Percentiles rank a stretch among this genome's conserved stretches.
Conservation (phyloP, 2,888 invertebrate genomes). For the Cheilosia vernalis region DNA sequence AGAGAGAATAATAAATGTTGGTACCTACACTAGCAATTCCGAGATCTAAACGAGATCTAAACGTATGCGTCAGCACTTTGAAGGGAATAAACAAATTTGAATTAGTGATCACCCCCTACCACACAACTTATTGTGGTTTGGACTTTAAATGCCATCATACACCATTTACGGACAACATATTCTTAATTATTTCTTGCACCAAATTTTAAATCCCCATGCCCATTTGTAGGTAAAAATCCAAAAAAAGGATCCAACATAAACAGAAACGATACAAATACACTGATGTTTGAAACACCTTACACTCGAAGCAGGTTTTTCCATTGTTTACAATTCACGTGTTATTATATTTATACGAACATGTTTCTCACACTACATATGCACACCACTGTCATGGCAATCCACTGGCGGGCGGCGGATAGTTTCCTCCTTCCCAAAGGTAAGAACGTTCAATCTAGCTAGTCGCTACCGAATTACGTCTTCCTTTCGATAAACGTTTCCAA, state of each 20-base stretch:
- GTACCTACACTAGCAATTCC: no score
- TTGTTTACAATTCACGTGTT: slow-evolving; percentile 72
- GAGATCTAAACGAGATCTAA: no score
- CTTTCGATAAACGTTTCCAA: slow-evolving; percentile 58
- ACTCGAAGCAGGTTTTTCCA: slow-evolving; percentile 42
- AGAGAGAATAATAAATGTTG: no score
- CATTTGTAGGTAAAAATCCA: background rate
- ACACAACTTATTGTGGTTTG: no score
- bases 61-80: no score
- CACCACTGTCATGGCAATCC: slow-evolving; percentile 46
- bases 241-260: slow-evolving; percentile 17
- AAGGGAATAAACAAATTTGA: no score
- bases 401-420: slow-evolving; percentile 52
- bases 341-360: slow-evolving; percentile 67
- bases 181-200: no score
- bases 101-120: no score
- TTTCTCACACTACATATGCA: slow-evolving; percentile 70
- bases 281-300: slow-evolving; percentile 44
- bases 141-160: no score
- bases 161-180: no score
- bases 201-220: no score
- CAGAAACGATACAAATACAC: slow-evolving; percentile 8
- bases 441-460: slow-evolving; percentile 1
- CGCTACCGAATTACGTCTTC: slow-evolving; percentile 41
- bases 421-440: slow-evolving; percentile 47